A percentile compares a stretch with the other conserved stretches of the same genome.
Conservation (phyloP, 1,140 invertebrate species). For the Cryptotermes secundus region DNA sequence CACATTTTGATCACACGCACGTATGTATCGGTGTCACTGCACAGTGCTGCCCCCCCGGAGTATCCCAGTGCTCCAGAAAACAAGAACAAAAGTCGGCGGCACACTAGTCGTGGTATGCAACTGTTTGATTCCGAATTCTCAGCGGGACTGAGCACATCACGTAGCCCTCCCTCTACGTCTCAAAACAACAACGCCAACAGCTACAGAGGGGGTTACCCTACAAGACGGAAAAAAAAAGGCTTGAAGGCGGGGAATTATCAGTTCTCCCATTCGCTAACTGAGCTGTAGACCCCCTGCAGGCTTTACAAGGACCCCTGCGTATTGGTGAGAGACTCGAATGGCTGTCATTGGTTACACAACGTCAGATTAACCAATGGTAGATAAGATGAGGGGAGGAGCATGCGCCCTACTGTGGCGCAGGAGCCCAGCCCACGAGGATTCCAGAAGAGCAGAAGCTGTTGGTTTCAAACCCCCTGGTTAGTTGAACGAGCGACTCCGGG, state of each 20-base stretch:
- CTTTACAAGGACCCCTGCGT: neutral
- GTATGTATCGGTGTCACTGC: neutral
- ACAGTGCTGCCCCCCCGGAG: neutral
- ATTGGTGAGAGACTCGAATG: neutral
- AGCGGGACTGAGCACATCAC: slow-evolving; percentile 27
- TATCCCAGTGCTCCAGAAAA: neutral
- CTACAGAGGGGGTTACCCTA: neutral
- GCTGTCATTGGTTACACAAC: neutral
- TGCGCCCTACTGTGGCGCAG: slow-evolving; percentile 25
- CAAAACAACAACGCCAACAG: slow-evolving; percentile 14
- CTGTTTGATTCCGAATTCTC: slow-evolving; percentile 24
- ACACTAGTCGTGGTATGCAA: neutral
- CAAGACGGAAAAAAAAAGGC: neutral
- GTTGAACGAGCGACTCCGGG: neutral
- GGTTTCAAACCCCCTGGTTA: neutral
- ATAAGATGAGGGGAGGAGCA: neutral
- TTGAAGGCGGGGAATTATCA: neutral
- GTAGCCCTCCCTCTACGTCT: neutral
- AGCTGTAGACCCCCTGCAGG: neutral
- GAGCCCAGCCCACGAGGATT: neutral
- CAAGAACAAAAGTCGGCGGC: neutral
- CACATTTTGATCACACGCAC: neutral
- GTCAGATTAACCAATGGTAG: neutral
- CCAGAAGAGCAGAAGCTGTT: neutral
- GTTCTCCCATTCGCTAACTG: neutral